A percentile compares a stretch with the other conserved stretches of the same genome.
phyloP scores from a whole-genome alignment of 2,113 vertebrate species.

The Collichthys lucidus region DNA sequence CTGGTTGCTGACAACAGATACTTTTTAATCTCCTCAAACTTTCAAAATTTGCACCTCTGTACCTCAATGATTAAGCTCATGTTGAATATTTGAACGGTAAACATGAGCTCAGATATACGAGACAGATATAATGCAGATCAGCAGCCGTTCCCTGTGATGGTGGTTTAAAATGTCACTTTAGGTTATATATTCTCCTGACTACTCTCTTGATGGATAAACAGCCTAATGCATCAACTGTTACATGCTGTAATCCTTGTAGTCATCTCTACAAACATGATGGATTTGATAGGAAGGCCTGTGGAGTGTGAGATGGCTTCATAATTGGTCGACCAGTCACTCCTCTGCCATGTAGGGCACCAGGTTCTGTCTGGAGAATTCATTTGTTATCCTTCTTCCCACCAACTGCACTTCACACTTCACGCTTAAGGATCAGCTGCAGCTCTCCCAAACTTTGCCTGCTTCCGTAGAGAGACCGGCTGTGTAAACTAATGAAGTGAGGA shows the following conservation, averaged over 20 bases:
- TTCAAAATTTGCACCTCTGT: neutral
- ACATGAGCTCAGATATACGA: neutral
- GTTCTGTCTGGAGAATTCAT: constrained; percentile 68
- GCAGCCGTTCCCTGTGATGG: constrained; percentile 6
- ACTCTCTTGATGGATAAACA: constrained; percentile 38
- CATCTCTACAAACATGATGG: constrained; percentile 55
- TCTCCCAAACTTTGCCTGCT: constrained; percentile 53
- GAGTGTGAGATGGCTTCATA: constrained; percentile 56
- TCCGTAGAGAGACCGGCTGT: constrained; percentile 26
- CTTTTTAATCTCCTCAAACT: neutral
- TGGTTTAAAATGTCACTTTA: neutral
- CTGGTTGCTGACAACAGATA: neutral
- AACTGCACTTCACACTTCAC: constrained; percentile 63
- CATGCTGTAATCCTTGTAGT: constrained; percentile 51
- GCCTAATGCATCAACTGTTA: constrained; percentile 22
- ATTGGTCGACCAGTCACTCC: constrained; percentile 57
- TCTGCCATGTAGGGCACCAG: constrained; percentile 57
- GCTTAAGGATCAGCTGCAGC: constrained; percentile 52
- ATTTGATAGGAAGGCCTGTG: constrained; percentile 48
- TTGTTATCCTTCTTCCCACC: constrained; percentile 64
- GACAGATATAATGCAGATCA: neutral
- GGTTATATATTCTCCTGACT: neutral
- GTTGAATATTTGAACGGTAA: neutral
- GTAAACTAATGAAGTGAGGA: constrained; percentile 55
- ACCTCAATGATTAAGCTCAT: neutral